Evolutionary conservation across 2,113 vertebrate genomes (phyloP).

Genomic region (Helogale parvula): DNA sequence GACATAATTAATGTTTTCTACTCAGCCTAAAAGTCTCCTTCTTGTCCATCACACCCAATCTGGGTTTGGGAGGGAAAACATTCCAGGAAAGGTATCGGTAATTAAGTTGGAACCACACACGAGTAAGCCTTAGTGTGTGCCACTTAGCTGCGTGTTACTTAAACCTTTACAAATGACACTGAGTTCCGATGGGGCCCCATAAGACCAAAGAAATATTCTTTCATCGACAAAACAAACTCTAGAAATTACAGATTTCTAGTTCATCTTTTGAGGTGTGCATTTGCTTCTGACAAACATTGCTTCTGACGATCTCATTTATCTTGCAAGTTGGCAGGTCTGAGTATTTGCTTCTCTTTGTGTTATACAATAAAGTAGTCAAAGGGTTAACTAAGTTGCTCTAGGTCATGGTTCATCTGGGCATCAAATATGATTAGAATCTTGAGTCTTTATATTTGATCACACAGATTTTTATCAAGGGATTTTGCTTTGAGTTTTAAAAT

Average conservation of each 20-base stretch:
- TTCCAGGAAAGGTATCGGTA: not conserved
- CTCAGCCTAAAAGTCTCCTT: not conserved
- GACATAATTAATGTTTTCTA: not conserved
- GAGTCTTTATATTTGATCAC: not conserved
- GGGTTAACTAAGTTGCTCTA: conserved; percentile 35
- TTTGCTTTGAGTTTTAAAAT: conserved; percentile 43
- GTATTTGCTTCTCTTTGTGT: conserved; percentile 1
- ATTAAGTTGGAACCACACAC: not conserved
- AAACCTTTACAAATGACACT: not conserved
- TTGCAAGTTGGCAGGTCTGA: not conserved
- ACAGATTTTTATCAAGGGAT: not conserved
- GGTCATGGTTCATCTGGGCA: not conserved
- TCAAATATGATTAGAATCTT: conserved; percentile 1
- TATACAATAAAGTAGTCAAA: not conserved
- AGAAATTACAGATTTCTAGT: not conserved
- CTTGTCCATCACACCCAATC: not conserved
- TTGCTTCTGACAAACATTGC: not conserved
- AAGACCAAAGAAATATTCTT: not conserved
- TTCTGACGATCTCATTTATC: not conserved
- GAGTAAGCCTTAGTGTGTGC: not conserved
- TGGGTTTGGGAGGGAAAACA: not conserved
- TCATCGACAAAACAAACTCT: not conserved
- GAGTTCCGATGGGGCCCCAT: fast-evolving
- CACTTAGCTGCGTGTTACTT: not conserved
- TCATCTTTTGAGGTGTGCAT: not conserved